Base-by-base conservation (phyloP, 2,113 vertebrate species). In the Pseudorasbora parva region DNA sequence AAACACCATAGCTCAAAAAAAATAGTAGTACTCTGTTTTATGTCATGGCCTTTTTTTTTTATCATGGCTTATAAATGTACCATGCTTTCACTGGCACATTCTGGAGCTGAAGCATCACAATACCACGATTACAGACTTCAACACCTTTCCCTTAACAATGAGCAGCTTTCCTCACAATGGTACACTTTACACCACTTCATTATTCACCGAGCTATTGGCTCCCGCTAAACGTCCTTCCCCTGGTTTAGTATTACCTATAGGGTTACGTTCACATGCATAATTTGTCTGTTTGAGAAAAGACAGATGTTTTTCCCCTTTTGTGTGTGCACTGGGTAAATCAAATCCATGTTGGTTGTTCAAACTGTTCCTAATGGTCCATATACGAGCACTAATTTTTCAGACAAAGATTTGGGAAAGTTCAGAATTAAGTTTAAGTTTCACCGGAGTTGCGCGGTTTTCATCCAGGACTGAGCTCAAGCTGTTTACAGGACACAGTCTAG, bases 191-290 rank as follows among this genome's bases (percentile, higher is more conserved):
- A 77, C 47, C 64, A 79, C 54, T 72, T 68, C 83, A 85, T 87
- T 85, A 85, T 87, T 87, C 84, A 84, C 83, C 64, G 15, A 47
- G 83, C 66, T 51, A 74, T 82, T 68, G 57, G 66, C 71, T 85
- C 62, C 47, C 72, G 77, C 83, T 68, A 68, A 87, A 75, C 57
- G 21, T 84, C 78, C 54, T 54, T 81, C 66, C 51, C n/a, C 83
- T 82, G 75, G 83, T 79, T 87, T 85, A 68, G 25, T 47, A 74
- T 87, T 87, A 82, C 86, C 76, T 85, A 82, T 85, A 68, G 75
- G 77, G 72, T 82, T 87, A 85, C 83, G 54, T 82, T 57, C 49
- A 79, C 86, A 87, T 85, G 79, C 66, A 62, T 64, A 56, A 82
- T 73, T 87, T 69, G 72, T 74, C 69, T 45, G 43, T 60, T 84